Conservation (phyloP, 2,888 invertebrate genomes). For the Amiota mariae region DNA sequence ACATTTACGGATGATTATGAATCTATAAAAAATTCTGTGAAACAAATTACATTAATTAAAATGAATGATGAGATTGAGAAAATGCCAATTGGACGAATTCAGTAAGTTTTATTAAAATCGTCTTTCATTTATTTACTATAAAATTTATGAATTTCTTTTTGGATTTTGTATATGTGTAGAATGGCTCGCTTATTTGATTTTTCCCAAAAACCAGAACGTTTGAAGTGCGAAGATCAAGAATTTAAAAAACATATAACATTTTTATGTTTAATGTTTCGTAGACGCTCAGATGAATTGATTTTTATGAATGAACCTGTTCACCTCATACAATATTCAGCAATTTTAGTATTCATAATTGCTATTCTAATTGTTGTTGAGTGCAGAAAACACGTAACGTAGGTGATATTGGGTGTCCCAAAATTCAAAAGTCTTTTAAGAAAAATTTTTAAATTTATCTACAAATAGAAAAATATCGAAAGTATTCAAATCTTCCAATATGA, state of each 20-base stretch:
- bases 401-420: slow-evolving; percentile 6
- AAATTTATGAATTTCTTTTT: too few species aligned
- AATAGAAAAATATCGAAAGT: too few species aligned
- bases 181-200: neutral
- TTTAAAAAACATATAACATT: slow-evolving; percentile 70
- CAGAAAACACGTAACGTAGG: slow-evolving; percentile 74
- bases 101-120: slow-evolving; percentile 74
- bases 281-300: slow-evolving; percentile 79
- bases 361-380: slow-evolving; percentile 78
- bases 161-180: neutral
- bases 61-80: slow-evolving; percentile 86
- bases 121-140: neutral
- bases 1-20: neutral
- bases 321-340: slow-evolving; percentile 85
- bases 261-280: slow-evolving; percentile 78
- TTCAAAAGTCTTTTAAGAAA: neutral
- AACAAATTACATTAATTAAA: slow-evolving; percentile 76
- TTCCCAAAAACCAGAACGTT: slow-evolving; percentile 43
- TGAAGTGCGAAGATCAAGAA: slow-evolving; percentile 62
- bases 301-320: slow-evolving; percentile 85
- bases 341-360: slow-evolving; percentile 77
- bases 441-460: neutral
- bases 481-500: too few species aligned
- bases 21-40: slow-evolving; percentile 57
- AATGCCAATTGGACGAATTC: slow-evolving; percentile 85